These are phyloP conservation scores for Procapra przewalskii DNA, from an alignment of 2,113 vertebrate genomes.

Conservation along the genomic window DNA sequence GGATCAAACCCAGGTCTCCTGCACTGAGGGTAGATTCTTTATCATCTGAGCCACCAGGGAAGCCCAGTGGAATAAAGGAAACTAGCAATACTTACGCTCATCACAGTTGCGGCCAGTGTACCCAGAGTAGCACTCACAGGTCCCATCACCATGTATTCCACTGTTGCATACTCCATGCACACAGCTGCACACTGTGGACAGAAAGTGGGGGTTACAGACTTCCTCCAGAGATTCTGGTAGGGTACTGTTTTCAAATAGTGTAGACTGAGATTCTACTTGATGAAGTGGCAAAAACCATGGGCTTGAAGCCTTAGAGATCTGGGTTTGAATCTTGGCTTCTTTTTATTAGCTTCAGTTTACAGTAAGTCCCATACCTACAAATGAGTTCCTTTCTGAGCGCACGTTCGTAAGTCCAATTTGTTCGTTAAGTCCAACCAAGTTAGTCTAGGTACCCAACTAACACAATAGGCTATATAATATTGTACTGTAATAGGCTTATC, in stretches of 20 bases:
- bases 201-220: neutral
- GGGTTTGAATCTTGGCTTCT: neutral
- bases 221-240: neutral
- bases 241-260: neutral
- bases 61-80: accelerated
- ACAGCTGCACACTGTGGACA: slow-evolving; percentile 86
- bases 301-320: neutral
- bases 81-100: slow-evolving; percentile 80
- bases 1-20: neutral
- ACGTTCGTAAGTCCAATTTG: neutral
- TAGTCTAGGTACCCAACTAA: neutral
- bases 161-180: slow-evolving; percentile 88
- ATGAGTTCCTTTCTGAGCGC: neutral
- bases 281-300: neutral
- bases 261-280: neutral
- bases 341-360: neutral
- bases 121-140: slow-evolving; percentile 89
- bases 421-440: neutral
- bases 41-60: neutral
- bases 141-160: slow-evolving; percentile 85
- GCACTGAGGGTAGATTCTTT: neutral
- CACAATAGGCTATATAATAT: neutral
- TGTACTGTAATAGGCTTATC: neutral
- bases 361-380: neutral
- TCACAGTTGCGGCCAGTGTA: slow-evolving; percentile 88